Conservation (phyloP, 2,797 vertebrate genomes). For the Microctenopoma stevenorrisi region DNA sequence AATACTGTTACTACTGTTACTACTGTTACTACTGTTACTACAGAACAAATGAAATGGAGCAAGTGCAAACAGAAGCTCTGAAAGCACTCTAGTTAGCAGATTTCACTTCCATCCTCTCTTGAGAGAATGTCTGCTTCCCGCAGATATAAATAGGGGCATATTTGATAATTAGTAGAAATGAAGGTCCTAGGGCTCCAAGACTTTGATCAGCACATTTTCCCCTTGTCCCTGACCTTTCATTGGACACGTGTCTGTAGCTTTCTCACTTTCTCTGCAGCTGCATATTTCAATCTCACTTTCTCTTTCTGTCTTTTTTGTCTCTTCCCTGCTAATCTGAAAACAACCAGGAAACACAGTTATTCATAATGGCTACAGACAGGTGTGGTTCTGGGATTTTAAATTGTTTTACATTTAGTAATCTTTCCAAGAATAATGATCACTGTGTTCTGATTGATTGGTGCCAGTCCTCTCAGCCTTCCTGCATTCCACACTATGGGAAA, state of each 20-base stretch:
- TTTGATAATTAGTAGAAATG: slow-evolving; percentile 84
- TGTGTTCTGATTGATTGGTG: slow-evolving; percentile 66
- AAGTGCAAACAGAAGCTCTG: slow-evolving; percentile 62
- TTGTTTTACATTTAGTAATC: slow-evolving; percentile 37
- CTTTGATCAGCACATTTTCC: slow-evolving; percentile 75
- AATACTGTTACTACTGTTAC: too few species aligned
- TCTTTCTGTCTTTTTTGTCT: slow-evolving; percentile 21
- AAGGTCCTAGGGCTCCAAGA: slow-evolving; percentile 75
- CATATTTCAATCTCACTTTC: slow-evolving; percentile 29
- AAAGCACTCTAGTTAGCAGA: slow-evolving; percentile 78
- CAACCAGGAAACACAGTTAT: slow-evolving; percentile 15
- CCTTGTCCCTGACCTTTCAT: slow-evolving; percentile 74
- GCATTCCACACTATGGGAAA: slow-evolving; percentile 74
- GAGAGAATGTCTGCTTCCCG: slow-evolving; percentile 74
- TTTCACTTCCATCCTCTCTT: slow-evolving; percentile 79
- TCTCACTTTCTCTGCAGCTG: slow-evolving; percentile 38
- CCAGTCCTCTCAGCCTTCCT: slow-evolving; percentile 61
- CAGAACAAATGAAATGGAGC: slow-evolving; percentile 59
- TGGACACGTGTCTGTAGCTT: slow-evolving; percentile 59
- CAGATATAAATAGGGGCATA: slow-evolving; percentile 83
- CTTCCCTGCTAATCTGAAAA: slow-evolving; percentile 41
- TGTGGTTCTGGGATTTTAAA: slow-evolving; percentile 32
- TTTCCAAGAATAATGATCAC: slow-evolving; percentile 42
- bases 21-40: slow-evolving; percentile 42
- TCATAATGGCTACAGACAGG: slow-evolving; percentile 8